phyloP scores from a whole-genome alignment of 2,797 vertebrate genomes.

The Eulemur albifrons region DNA sequence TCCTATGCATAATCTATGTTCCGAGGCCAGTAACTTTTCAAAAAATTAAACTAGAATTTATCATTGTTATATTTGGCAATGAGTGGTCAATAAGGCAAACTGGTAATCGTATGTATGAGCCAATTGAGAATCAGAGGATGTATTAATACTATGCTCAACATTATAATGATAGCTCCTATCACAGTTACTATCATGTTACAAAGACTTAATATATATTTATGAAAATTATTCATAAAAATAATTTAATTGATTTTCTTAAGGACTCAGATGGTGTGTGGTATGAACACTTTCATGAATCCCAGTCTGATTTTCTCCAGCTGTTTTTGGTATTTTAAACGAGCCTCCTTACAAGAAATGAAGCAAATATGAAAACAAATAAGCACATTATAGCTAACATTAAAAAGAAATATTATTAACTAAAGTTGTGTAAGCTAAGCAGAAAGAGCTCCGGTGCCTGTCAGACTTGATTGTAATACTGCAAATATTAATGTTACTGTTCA shows the following conservation, averaged over 20 bases:
- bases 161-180: background rate
- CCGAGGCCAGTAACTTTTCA: background rate
- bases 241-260: background rate
- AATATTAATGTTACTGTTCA: background rate
- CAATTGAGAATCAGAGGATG: background rate
- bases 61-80: background rate
- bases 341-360: background rate
- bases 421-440: background rate
- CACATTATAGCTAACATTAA: background rate
- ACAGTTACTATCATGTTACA: background rate
- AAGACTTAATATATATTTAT: background rate
- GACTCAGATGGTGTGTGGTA: background rate
- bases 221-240: background rate
- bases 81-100: background rate
- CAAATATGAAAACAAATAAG: background rate
- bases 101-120: background rate
- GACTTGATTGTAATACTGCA: background rate
- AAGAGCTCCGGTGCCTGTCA: background rate
- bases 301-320: background rate
- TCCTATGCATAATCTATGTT: background rate
- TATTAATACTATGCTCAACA: background rate
- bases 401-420: background rate
- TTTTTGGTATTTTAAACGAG: background rate
- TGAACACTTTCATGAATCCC: background rate
- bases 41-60: background rate